phyloP scores from a whole-genome alignment of 2,888 invertebrate genomes.

The Rhamphomyia laevipes region DNA sequence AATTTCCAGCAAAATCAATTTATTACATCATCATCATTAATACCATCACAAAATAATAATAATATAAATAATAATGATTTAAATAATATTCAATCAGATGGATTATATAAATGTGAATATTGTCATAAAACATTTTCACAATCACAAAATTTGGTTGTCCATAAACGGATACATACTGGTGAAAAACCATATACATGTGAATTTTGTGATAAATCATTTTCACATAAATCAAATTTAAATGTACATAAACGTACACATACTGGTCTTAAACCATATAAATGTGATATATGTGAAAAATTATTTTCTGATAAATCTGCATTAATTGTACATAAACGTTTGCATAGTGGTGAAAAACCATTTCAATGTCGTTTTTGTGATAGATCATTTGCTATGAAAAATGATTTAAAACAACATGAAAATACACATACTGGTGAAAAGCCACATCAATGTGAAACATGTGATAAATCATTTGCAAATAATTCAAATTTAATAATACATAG shows the following conservation, averaged over 20 bases:
- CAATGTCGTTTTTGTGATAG: neutral
- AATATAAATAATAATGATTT: too few relatives aligned
- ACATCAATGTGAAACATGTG: neutral
- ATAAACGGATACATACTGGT: neutral
- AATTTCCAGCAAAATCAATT: too few relatives aligned
- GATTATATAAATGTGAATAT: neutral
- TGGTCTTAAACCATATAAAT: neutral
- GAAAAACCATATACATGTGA: neutral
- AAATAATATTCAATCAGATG: neutral
- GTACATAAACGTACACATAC: neutral
- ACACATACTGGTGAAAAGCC: constrained; percentile 1
- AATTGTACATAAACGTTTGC: neutral
- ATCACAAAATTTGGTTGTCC: constrained; percentile 1
- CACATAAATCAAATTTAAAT: neutral
- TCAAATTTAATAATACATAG: neutral
- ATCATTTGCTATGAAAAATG: neutral
- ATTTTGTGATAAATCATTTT: neutral
- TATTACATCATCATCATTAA: too few relatives aligned
- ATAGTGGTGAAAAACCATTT: neutral
- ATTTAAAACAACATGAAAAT: neutral
- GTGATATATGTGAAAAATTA: neutral
- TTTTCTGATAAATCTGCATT: neutral
- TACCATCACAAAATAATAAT: too few relatives aligned
- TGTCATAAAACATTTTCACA: neutral
- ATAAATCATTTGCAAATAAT: neutral